Evolutionary conservation across 1,140 invertebrate genomes (phyloP).

Genomic region (Spodoptera frugiperda): DNA sequence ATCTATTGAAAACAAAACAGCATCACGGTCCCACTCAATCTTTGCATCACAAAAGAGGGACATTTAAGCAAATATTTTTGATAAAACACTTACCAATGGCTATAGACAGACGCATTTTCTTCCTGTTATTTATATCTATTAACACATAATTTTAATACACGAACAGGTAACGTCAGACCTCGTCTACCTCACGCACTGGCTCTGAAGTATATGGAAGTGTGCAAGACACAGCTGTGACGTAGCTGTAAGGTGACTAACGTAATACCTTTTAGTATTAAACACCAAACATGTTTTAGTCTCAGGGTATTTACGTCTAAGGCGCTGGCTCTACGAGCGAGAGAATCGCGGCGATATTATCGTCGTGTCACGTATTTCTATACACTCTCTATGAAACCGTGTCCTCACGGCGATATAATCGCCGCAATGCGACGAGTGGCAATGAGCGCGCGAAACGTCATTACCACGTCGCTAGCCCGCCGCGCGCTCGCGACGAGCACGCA

Average conservation of each 20-base stretch:
- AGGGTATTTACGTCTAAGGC: conserved; percentile 3
- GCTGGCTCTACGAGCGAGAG: too few species aligned
- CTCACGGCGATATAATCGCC: too few species aligned
- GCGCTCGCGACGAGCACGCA: too few species aligned
- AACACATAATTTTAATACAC: conserved; percentile 30
- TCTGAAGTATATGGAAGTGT: background rate
- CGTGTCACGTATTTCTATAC: too few species aligned
- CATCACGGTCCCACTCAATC: background rate
- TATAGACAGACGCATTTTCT: conserved; percentile 12
- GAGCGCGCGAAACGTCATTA: too few species aligned
- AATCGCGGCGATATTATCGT: too few species aligned
- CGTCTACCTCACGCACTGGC: conserved; percentile 13
- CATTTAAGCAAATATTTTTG: background rate
- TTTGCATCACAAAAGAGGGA: background rate
- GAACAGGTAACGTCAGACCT: background rate
- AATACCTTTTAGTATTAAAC: conserved; percentile 15
- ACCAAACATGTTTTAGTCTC: conserved; percentile 11
- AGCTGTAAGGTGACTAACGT: conserved; percentile 8
- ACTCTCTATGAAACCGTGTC: too few species aligned
- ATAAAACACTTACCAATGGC: conserved; percentile 22
- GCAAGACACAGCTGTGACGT: conserved; percentile 17
- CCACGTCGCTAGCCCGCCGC: too few species aligned
- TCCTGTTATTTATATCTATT: background rate
- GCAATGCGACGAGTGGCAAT: too few species aligned
- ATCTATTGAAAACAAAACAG: background rate